Evolutionary conservation across 2,113 vertebrate genomes (phyloP).

Genomic region (Panthera tigris): DNA sequence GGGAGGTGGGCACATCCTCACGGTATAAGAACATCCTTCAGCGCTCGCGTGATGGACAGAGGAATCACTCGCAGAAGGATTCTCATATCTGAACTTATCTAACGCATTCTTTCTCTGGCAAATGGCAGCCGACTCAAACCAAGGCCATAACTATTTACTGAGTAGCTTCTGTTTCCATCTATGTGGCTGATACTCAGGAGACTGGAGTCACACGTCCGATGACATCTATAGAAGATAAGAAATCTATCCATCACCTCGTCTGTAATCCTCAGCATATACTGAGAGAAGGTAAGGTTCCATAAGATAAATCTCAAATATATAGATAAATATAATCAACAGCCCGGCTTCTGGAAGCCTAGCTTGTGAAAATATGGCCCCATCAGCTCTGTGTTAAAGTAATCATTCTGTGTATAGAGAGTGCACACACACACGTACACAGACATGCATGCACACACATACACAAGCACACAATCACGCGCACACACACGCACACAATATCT

Average conservation of each 20-base stretch:
- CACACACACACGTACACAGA: no score
- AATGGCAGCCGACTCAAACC: not conserved
- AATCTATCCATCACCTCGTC: not conserved
- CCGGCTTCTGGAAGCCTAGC: not conserved
- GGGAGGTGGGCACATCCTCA: not conserved
- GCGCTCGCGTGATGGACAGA: not conserved
- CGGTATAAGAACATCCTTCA: no score
- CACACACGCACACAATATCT: not conserved
- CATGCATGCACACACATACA: not conserved
- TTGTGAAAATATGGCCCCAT: not conserved
- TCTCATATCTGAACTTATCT: not conserved
- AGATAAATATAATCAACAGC: not conserved
- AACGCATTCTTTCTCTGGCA: not conserved
- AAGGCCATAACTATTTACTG: not conserved
- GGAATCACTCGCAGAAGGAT: not conserved
- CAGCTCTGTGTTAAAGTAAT: no score
- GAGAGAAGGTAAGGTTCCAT: not conserved
- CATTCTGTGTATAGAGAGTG: not conserved
- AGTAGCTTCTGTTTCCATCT: not conserved
- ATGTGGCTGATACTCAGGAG: not conserved
- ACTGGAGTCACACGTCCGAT: not conserved
- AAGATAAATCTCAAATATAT: not conserved
- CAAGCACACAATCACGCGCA: no score
- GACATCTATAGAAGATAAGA: not conserved
- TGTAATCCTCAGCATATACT: not conserved